These are phyloP conservation scores for Apostichopus parvimensis DNA, from an alignment of 35 echinoderm and acorn worm species.

Conservation along the genomic window DNA sequence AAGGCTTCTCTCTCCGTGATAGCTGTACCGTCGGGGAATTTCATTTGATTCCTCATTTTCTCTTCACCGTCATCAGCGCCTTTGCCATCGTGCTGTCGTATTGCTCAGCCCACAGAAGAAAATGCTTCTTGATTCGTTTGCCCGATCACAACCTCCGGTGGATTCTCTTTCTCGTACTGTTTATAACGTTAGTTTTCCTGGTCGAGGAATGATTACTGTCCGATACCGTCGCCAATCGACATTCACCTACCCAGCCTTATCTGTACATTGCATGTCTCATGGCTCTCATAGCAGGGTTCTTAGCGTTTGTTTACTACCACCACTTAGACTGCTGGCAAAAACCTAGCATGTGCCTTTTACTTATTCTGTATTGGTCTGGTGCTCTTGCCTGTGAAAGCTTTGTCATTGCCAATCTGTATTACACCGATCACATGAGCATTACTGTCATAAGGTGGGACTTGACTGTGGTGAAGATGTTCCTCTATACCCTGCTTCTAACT, in stretches of 20 bases:
- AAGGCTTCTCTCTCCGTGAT: neutral
- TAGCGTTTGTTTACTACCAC: slow-evolving; percentile 70
- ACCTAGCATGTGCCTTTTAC: slow-evolving; percentile 57
- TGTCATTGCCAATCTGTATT: slow-evolving; percentile 57
- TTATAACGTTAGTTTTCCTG: slow-evolving; percentile 38
- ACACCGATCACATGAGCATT: slow-evolving; percentile 21
- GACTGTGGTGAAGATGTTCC: slow-evolving; percentile 46
- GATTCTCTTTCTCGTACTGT: slow-evolving; percentile 56
- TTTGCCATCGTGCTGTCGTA: slow-evolving; percentile 58
- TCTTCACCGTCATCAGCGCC: slow-evolving; percentile 57
- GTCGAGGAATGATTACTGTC: slow-evolving; percentile 73
- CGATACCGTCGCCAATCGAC: slow-evolving; percentile 47
- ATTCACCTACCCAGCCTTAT: slow-evolving; percentile 31
- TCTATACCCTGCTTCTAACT: slow-evolving; percentile 53
- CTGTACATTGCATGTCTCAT: slow-evolving; percentile 58
- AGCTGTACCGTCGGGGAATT: neutral
- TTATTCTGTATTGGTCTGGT: slow-evolving; percentile 72
- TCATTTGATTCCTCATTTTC: slow-evolving; percentile 31
- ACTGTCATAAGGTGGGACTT: slow-evolving; percentile 68
- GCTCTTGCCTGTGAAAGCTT: slow-evolving; percentile 57
- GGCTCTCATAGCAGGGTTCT: slow-evolving; percentile 37
- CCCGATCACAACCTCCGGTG: slow-evolving; percentile 72
- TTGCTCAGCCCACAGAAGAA: slow-evolving; percentile 47
- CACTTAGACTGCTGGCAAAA: slow-evolving; percentile 77
- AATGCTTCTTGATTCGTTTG: slow-evolving; percentile 55